A percentile compares a stretch with the other conserved stretches of the same genome.
Conservation (phyloP, 2,888 invertebrate species). For the Caenorhabditis imperialis region DNA sequence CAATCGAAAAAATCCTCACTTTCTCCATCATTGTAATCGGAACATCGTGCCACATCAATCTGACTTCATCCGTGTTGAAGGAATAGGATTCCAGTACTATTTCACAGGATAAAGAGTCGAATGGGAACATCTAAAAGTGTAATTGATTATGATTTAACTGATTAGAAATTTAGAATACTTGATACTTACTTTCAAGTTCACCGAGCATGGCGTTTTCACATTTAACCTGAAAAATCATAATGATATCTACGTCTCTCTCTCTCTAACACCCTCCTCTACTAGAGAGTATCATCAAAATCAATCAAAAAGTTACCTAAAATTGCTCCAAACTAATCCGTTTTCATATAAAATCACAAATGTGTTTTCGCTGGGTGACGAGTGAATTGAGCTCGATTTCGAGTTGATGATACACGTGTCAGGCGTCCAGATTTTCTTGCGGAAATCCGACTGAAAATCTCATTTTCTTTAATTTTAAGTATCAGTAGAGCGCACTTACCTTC, state of each 20-base stretch:
- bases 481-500: slow-evolving; percentile 58
- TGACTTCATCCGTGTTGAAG: slow-evolving; percentile 77
- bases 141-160: no score
- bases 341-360: slow-evolving; percentile 78
- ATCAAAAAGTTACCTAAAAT: slow-evolving; percentile 70
- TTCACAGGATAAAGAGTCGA: slow-evolving; percentile 74
- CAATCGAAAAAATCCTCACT: slow-evolving; percentile 20
- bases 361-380: slow-evolving; percentile 77
- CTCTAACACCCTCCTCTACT: no score
- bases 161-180: no score
- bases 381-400: slow-evolving; percentile 74
- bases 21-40: slow-evolving; percentile 78
- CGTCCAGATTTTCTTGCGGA: slow-evolving; percentile 77
- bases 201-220: slow-evolving; percentile 77
- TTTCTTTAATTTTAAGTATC: neutral
- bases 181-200: slow-evolving; percentile 67
- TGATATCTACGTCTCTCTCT: no score
- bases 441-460: slow-evolving; percentile 66
- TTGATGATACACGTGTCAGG: slow-evolving; percentile 77
- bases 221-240: slow-evolving; percentile 67
- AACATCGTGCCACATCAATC: slow-evolving; percentile 76
- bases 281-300: slow-evolving; percentile 8
- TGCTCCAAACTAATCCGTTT: slow-evolving; percentile 78
- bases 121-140: slow-evolving; percentile 76
- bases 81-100: slow-evolving; percentile 77